These are phyloP conservation scores for Lepidotrigona ventralis DNA, from an alignment of 1,140 invertebrate species.

Conservation along the genomic window DNA sequence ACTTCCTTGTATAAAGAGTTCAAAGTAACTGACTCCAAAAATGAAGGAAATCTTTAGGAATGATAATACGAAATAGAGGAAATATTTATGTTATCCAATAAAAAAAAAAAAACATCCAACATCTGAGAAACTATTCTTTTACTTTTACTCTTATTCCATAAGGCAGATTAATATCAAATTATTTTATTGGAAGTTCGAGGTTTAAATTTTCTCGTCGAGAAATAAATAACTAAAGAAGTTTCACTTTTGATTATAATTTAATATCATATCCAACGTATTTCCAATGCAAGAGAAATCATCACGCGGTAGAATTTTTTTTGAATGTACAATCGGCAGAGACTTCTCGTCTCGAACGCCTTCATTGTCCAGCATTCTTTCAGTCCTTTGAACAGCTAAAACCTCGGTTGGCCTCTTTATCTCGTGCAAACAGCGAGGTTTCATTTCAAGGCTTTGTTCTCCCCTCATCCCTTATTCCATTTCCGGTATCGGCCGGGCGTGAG, in stretches of 20 bases:
- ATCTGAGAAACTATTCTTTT: no score
- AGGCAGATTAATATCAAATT: not conserved
- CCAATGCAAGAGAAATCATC: not conserved
- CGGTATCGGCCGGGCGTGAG: slow-evolving; percentile 24
- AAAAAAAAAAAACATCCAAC: no score
- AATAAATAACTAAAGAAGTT: not conserved
- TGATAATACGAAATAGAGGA: no score
- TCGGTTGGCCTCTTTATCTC: slow-evolving; percentile 41
- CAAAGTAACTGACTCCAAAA: no score
- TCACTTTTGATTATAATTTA: not conserved
- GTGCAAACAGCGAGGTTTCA: slow-evolving; percentile 44
- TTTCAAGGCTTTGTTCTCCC: slow-evolving; percentile 42
- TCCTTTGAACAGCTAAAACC: slow-evolving; percentile 9
- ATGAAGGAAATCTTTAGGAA: no score
- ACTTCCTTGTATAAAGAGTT: no score
- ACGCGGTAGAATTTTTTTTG: not conserved
- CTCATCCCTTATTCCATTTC: slow-evolving; percentile 48
- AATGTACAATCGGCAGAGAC: not conserved
- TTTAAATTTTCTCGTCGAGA: not conserved
- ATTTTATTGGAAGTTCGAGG: not conserved
- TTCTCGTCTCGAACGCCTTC: not conserved
- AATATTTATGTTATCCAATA: no score
- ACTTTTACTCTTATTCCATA: no score
- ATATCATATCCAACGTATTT: not conserved
- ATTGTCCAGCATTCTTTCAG: slow-evolving; percentile 11